Evolutionary conservation across 1,140 invertebrate species (phyloP), one percentile per base, ranked within the genome.

Genomic region (Leptonema lineaticorne): DNA sequence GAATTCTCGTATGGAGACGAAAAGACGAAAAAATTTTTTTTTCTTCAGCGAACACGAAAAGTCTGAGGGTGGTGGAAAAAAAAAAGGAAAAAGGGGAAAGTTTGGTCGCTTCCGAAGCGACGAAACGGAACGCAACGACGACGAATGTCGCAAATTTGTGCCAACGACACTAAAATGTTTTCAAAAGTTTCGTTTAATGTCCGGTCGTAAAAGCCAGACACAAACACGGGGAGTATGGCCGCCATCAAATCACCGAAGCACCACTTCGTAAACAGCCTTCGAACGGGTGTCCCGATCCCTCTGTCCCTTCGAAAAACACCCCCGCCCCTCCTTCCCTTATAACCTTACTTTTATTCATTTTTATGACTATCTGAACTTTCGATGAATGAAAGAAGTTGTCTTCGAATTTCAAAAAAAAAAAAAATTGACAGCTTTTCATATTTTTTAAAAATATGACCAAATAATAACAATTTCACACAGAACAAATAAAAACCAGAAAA

Each of bases 121-220:
- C 9, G 37, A 16, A 16, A 41, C 37, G 16, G 37, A 41, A 14
- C 37, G 11, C 16, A 41, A 41, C 37, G 37, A 41, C 45, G n/a
- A 28, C 37, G 62, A 46, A 50, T 67, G 56, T 24, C 26, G 29
- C 9, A 41, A 67, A 67, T 67, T 67, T 67, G n/a, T n/a, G 59
- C 53, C 45, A 30, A 53, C 65, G 65, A 58, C 65, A 67, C 26
- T 67, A 67, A 67, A 67, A 67, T 59, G 65, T 67, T n/a, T n/a
- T 67, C 65, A 67, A 67, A 67, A 67, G 65, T 67, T 67, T 22
- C 65, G 37, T 16, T 29, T 67, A 67, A 67, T 67, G 65, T 67
- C 65, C 37, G 65, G n/a, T 29, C 65, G 45, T 67, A 67, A 67
- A 67, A 58, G 65, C 37, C 65, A 58, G 65, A 59, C 50, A n/a